phyloP scores from a whole-genome alignment of 2,888 invertebrate genomes.

The Phengaris alcon region DNA sequence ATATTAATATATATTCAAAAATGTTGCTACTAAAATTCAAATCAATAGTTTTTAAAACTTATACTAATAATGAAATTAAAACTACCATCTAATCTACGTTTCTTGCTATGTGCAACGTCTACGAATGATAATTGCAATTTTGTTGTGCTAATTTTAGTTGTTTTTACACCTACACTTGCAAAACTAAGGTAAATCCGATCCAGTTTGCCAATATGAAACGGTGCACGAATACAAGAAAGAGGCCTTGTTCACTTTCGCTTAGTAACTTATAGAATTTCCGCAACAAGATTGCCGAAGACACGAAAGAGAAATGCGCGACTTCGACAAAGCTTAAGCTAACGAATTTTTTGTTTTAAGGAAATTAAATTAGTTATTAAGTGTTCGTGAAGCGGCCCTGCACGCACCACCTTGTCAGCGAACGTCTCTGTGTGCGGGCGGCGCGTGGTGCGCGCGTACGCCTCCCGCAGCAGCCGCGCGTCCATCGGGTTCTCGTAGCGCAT shows the following conservation, averaged over 20 bases:
- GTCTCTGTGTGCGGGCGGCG: constrained; percentile 71
- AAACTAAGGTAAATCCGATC: not conserved
- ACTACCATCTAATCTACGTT: not conserved
- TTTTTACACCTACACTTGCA: not conserved
- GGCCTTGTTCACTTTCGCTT: constrained; percentile 15
- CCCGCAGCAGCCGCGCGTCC: constrained; percentile 68
- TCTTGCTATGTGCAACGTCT: constrained; percentile 26
- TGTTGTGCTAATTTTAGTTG: not conserved
- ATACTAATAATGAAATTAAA: not conserved
- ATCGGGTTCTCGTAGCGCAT: constrained; percentile 70
- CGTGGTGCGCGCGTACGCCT: constrained; percentile 70
- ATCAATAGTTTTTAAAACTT: not conserved
- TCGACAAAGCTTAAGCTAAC: no score
- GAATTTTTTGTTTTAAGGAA: not conserved
- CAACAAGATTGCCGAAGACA: not conserved
- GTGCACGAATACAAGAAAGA: constrained; percentile 12
- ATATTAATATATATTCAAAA: not conserved
- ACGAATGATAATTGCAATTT: not conserved
- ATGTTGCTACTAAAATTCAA: no score
- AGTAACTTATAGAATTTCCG: constrained; percentile 7
- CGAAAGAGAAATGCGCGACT: no score
- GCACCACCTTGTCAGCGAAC: constrained; percentile 71
- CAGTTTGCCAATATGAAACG: not conserved
- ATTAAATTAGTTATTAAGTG: constrained; percentile 8
- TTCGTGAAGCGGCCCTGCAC: constrained; percentile 33